Conservation (phyloP, 2,797 vertebrate genomes). For the Hemibagrus guttatus region DNA sequence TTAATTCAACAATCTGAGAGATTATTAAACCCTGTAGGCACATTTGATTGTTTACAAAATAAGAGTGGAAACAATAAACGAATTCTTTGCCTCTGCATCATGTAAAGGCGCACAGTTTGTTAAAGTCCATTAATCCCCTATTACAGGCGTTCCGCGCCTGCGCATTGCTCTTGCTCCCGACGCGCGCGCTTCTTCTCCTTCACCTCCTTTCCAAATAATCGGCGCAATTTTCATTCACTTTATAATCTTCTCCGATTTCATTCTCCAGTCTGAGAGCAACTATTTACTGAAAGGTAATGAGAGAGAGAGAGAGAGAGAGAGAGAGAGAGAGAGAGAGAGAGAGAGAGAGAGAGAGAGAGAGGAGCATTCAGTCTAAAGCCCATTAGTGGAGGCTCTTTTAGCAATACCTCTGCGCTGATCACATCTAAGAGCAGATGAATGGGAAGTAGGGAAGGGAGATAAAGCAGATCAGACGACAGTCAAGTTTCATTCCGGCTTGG, state of each 20-base stretch:
- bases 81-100: background rate
- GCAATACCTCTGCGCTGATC: constrained; percentile 97
- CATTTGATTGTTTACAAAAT: too few species aligned
- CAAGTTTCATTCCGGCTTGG: constrained; percentile 90
- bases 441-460: constrained; percentile 84
- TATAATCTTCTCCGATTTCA: constrained; percentile 81
- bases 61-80: background rate
- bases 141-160: background rate
- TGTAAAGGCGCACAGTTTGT: background rate
- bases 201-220: constrained; percentile 9
- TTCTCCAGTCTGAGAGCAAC: constrained; percentile 73
- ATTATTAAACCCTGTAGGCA: background rate
- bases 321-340: constrained; percentile 72
- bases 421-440: constrained; percentile 96
- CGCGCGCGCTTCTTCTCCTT: constrained; percentile 9
- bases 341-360: constrained; percentile 73
- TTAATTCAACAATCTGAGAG: background rate
- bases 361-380: constrained; percentile 91
- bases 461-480: constrained; percentile 91
- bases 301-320: constrained; percentile 69
- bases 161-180: background rate
- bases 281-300: constrained; percentile 90
- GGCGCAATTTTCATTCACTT: constrained; percentile 65
- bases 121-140: background rate
- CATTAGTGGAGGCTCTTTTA: constrained; percentile 97